Evolutionary conservation across 2,113 vertebrate species (phyloP), one percentile per base, ranked within the genome.

Genomic region (Guaruba guarouba): DNA sequence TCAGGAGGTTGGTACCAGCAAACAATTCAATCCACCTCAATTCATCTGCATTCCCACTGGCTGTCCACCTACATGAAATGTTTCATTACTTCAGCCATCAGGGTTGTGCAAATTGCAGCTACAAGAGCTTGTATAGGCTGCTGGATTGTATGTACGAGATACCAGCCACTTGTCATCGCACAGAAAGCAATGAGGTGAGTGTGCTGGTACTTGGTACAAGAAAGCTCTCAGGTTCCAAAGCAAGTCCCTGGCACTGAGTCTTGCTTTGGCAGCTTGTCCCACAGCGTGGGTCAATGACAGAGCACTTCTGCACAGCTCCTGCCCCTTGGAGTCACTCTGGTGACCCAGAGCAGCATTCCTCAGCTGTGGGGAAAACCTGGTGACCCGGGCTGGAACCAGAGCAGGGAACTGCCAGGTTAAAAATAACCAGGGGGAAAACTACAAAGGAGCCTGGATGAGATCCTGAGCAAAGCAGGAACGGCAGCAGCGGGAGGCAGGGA

Each of bases 1-100:
- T 9, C 33, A 7, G 6, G 2, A 33, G 3, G 2, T 7, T 11
- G 3, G 15, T 11, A 17, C 33, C 44, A 33, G 71, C 4, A 3
- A 74, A 55, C 43, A 27, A 10, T 1, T 7, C 0, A 1, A 70
- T 14, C 52, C 74, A 27, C 41, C 61, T 3, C 2, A 20, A 64
- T 35, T 10, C n/a, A 37, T 28, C 35, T 29, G 35, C 35, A 44
- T 57, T 51, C 49, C 77, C 70, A 20, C 35, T 4, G 24, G 49
- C 70, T 77, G 37, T 19, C 49, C 82, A 15, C 14, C 39, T 10
- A 24, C 2, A 39, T 1, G 13, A 37, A 57, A 13, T 12, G 28
- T 64, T n/a, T 57, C 28, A 6, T 59, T 24, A 33, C 49, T n/a
- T 8, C 18, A n/a, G 18, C 11, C 33, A 9, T 25, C 35, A 11